A percentile compares a stretch with the other conserved stretches of the same genome.
Conservation (phyloP, 2,113 vertebrate species). For the Triplophysa rosa region DNA sequence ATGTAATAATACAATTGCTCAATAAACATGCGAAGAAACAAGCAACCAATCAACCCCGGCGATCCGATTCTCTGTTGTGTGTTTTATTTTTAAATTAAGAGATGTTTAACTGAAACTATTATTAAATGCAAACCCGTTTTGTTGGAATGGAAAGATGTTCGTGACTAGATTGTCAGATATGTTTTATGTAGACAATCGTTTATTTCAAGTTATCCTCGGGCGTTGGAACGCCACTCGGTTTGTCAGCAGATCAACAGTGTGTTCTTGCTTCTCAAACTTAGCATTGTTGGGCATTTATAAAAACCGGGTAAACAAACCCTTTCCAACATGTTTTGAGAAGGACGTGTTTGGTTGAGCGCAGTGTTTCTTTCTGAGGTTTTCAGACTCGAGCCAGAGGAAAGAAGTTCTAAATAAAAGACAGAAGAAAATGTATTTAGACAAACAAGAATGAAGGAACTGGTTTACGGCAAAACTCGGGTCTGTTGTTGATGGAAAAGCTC, state of each 20-base stretch:
- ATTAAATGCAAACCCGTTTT: conserved; percentile 47
- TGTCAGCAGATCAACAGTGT: conserved; percentile 49
- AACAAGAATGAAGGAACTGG: conserved; percentile 51
- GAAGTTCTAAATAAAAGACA: conserved; percentile 57
- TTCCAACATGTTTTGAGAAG: conserved; percentile 58
- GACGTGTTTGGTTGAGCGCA: conserved; percentile 55
- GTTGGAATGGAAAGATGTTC: conserved; percentile 45
- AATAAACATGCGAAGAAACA: conserved; percentile 63
- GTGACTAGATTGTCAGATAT: conserved; percentile 40
- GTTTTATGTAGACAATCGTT: conserved; percentile 58
- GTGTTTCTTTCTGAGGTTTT: conserved; percentile 56
- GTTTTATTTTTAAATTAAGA: conserved; percentile 57
- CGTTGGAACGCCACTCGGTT: conserved; percentile 51
- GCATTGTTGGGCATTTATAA: conserved; percentile 46
- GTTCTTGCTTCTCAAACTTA: conserved; percentile 46
- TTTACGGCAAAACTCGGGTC: conserved; percentile 32
- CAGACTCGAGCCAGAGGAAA: conserved; percentile 52
- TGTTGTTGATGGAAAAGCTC: conserved; percentile 20
- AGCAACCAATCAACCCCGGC: conserved; percentile 55
- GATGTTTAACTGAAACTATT: conserved; percentile 39
- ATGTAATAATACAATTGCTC: conserved; percentile 64
- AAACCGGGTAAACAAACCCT: conserved; percentile 50
- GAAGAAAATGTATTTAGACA: conserved; percentile 56
- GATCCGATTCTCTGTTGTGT: conserved; percentile 59
- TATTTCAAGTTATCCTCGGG: conserved; percentile 59